Conservation (phyloP, 1,140 invertebrate genomes). For the Phthorimaea operculella region DNA sequence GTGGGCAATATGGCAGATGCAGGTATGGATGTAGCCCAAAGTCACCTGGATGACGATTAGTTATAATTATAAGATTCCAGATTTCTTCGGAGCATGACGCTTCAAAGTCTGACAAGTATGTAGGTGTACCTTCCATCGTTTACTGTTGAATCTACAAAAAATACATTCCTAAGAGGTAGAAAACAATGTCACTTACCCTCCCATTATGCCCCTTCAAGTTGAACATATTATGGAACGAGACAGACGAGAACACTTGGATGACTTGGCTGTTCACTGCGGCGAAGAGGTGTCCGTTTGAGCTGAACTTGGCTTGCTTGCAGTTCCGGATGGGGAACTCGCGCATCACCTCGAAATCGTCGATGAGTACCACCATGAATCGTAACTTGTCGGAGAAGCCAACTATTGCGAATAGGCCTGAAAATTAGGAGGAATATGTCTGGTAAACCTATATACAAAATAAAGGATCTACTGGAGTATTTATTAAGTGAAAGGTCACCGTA, state of each 20-base stretch:
- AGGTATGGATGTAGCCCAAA: no score
- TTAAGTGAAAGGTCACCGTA: no score
- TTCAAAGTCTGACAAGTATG: no score
- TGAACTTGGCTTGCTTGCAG: constrained; percentile 78
- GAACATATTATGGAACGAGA: constrained; percentile 77
- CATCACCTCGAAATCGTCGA: constrained; percentile 85
- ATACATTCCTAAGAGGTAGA: no score
- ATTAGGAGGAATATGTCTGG: not conserved
- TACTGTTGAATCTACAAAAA: no score
- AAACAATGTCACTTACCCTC: constrained; percentile 61
- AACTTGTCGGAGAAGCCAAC: constrained; percentile 93
- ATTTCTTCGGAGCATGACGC: no score
- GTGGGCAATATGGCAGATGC: no score
- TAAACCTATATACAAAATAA: no score
- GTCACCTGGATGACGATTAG: no score
- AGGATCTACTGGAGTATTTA: no score
- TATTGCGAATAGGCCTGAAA: constrained; percentile 81
- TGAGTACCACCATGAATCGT: constrained; percentile 84
- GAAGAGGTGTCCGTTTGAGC: constrained; percentile 84
- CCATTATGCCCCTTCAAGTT: constrained; percentile 85
- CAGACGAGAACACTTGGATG: constrained; percentile 82
- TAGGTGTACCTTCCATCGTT: no score
- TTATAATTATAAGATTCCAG: no score
- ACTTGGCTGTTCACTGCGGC: constrained; percentile 82
- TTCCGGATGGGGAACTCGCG: constrained; percentile 80